Evolutionary conservation across 2,888 invertebrate genomes (phyloP).

Genomic region (Smittia sp.): DNA sequence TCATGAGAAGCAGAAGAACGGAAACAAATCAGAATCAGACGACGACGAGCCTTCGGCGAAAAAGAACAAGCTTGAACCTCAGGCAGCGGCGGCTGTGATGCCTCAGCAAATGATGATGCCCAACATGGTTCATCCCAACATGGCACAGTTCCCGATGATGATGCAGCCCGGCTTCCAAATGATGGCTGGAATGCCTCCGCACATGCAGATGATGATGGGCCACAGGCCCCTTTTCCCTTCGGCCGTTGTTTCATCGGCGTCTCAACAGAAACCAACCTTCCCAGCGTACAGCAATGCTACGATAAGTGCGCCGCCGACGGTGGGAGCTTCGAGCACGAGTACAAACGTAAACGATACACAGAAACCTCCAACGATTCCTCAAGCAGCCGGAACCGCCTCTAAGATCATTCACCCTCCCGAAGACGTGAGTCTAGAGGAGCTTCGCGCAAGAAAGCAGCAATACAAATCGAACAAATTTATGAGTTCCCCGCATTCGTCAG

Average conservation of each 20-base stretch:
- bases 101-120: slow-evolving; percentile 64
- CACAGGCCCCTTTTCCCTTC: slow-evolving; percentile 81
- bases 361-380: slow-evolving; percentile 51
- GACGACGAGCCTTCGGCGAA: slow-evolving; percentile 80
- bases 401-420: slow-evolving; percentile 93
- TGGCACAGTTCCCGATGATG: slow-evolving; percentile 37
- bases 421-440: slow-evolving; percentile 85
- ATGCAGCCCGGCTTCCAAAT: slow-evolving; percentile 53
- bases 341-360: slow-evolving; percentile 48
- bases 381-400: slow-evolving; percentile 78
- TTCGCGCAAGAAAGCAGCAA: slow-evolving; percentile 67
- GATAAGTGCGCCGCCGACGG: slow-evolving; percentile 72
- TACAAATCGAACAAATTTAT: slow-evolving; percentile 56
- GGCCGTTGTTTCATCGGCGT: slow-evolving; percentile 61
- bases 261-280: slow-evolving; percentile 71
- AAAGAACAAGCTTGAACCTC: slow-evolving; percentile 68
- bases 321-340: slow-evolving; percentile 55
- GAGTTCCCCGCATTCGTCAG: slow-evolving; percentile 40
- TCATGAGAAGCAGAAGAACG: slow-evolving; percentile 82
- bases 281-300: slow-evolving; percentile 78
- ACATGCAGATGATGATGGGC: slow-evolving; percentile 60
- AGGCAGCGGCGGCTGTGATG: slow-evolving; percentile 57
- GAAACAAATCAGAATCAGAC: slow-evolving; percentile 76
- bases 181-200: slow-evolving; percentile 49
- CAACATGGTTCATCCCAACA: slow-evolving; percentile 55